Conservation (phyloP, 2,797 vertebrate genomes). For the Tenualosa ilisha region DNA sequence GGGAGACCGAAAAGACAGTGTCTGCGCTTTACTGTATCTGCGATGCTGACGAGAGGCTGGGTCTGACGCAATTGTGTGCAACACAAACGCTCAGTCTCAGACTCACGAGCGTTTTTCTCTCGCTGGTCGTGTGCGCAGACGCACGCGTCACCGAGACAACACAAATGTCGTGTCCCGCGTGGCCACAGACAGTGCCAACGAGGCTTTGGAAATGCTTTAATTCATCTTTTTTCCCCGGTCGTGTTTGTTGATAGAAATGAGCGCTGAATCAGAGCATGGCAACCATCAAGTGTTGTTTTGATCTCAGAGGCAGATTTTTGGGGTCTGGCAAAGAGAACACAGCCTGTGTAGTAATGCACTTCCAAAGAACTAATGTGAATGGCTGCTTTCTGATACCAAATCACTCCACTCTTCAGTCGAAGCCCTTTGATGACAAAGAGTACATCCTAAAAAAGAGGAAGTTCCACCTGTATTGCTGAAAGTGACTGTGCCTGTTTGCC, state of each 20-base stretch:
- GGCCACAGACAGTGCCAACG: not conserved
- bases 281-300: not conserved
- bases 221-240: not conserved
- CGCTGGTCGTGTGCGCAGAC: not conserved
- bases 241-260: not conserved
- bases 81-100: not conserved
- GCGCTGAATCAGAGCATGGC: not conserved
- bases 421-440: not conserved
- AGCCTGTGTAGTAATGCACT: not conserved
- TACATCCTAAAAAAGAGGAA: not conserved
- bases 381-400: not conserved
- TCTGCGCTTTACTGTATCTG: not conserved
- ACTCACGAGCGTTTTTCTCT: not conserved
- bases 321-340: not conserved
- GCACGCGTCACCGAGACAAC: not conserved
- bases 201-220: not conserved
- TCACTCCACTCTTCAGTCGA: not conserved
- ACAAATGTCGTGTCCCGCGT: not conserved
- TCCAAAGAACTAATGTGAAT: not conserved
- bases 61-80: slow-evolving; percentile 13
- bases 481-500: not conserved
- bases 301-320: not conserved
- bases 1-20: not conserved
- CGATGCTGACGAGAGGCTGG: not conserved
- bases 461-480: not conserved